Conservation (phyloP, 2,888 invertebrate species). For the Lasioglossum malachurum region DNA sequence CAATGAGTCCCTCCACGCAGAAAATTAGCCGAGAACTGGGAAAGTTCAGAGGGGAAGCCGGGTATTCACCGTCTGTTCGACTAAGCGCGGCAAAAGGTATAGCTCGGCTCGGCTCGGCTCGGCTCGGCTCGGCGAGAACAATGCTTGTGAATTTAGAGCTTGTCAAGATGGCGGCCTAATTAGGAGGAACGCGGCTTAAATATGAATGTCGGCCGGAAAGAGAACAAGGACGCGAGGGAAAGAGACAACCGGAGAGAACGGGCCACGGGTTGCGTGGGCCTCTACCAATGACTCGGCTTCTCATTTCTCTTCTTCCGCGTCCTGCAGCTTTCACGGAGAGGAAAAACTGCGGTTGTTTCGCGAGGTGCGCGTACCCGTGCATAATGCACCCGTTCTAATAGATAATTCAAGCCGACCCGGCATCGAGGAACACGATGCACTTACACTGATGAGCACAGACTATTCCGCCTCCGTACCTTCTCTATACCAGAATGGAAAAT, state of each 20-base stretch:
- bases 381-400: conserved; percentile 37
- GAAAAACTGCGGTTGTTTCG: conserved; percentile 20
- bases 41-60: conserved; percentile 13
- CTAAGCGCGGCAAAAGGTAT: conserved; percentile 48
- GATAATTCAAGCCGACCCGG: conserved; percentile 28
- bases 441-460: background rate
- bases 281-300: conserved; percentile 36
- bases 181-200: conserved; percentile 77
- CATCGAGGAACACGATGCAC: background rate
- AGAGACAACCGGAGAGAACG: conserved; percentile 1
- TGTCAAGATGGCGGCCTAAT: conserved; percentile 78
- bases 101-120: background rate
- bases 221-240: conserved; percentile 21
- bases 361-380: conserved; percentile 4
- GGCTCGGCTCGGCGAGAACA: conserved; percentile 63
- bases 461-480: background rate
- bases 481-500: background rate
- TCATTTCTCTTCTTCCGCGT: conserved; percentile 30
- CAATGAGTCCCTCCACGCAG: conserved; percentile 11
- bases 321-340: conserved; percentile 10
- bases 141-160: conserved; percentile 72
- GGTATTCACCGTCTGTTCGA: conserved; percentile 26
- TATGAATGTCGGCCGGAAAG: conserved; percentile 73
- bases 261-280: conserved; percentile 39
- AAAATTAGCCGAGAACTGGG: background rate